Percentiles rank a stretch among this genome's conserved stretches.
Evolutionary conservation across 1,140 invertebrate genomes (phyloP).

Genomic region (Prorops nasuta): DNA sequence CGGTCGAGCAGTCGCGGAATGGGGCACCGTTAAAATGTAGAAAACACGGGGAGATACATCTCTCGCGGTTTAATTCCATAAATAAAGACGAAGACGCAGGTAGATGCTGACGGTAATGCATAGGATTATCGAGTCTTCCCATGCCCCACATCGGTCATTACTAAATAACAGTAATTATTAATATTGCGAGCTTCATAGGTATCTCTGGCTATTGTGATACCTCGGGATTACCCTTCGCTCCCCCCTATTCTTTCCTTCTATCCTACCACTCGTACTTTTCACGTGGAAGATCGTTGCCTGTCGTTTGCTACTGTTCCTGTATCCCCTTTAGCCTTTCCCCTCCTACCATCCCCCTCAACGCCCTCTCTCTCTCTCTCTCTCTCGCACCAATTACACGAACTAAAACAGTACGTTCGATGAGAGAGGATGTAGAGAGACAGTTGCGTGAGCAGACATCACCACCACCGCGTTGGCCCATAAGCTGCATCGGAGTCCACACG

Average conservation of each 20-base stretch:
- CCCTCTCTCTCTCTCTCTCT: background rate
- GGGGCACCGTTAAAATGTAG: constrained; percentile 41
- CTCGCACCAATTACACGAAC: background rate
- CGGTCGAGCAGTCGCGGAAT: background rate
- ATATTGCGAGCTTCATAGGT: constrained; percentile 40
- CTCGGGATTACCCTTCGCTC: constrained; percentile 12
- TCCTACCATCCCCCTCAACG: background rate
- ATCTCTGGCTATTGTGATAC: constrained; percentile 41
- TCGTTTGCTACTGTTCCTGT: constrained; percentile 7
- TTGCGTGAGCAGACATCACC: constrained; percentile 45
- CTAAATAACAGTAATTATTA: constrained; percentile 56
- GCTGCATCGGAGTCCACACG: no score
- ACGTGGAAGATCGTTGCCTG: background rate
- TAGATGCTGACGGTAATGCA: constrained; percentile 45
- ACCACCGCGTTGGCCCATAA: no score
- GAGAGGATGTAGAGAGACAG: constrained; percentile 55
- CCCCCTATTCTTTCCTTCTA: background rate
- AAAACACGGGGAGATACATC: constrained; percentile 39
- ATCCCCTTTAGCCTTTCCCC: background rate
- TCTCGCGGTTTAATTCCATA: constrained; percentile 44
- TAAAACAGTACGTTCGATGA: constrained; percentile 45
- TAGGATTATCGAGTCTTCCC: constrained; percentile 57
- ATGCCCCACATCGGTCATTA: constrained; percentile 55
- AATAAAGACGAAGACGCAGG: constrained; percentile 39
- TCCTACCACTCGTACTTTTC: no score